phyloP scores from a whole-genome alignment of 2,888 invertebrate genomes.

The Anodontia alba region DNA sequence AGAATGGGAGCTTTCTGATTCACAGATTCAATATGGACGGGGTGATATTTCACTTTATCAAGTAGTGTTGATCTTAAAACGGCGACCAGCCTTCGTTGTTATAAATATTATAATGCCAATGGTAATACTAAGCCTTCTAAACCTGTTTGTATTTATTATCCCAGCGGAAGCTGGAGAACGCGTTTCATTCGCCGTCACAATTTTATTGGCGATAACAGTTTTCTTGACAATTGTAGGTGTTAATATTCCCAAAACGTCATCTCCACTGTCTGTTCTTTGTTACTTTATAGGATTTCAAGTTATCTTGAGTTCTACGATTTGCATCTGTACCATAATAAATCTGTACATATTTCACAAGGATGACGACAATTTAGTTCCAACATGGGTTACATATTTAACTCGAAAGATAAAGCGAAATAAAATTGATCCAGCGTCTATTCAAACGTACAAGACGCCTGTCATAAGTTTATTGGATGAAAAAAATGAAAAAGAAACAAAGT shows the following conservation, averaged over 20 bases:
- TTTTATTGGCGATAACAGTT: neutral
- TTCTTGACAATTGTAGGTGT: neutral
- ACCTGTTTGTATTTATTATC: neutral
- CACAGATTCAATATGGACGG: neutral
- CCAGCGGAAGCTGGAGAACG: neutral
- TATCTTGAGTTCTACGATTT: neutral
- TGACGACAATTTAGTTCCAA: neutral
- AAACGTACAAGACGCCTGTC: neutral
- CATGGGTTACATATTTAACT: neutral
- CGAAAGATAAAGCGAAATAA: neutral
- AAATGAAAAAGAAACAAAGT: neutral
- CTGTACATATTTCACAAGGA: neutral
- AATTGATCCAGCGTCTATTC: neutral
- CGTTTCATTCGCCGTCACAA: neutral
- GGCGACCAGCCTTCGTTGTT: neutral
- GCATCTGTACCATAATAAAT: neutral
- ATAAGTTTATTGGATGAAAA: neutral
- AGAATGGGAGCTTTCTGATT: neutral
- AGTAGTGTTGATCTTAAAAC: neutral
- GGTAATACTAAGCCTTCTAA: neutral
- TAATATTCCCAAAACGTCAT: neutral
- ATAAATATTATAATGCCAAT: neutral
- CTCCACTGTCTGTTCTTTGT: neutral
- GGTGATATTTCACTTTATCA: neutral
- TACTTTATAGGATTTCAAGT: neutral